phyloP scores from a whole-genome alignment of 2,797 vertebrate species.

The Capromys pilorides region DNA sequence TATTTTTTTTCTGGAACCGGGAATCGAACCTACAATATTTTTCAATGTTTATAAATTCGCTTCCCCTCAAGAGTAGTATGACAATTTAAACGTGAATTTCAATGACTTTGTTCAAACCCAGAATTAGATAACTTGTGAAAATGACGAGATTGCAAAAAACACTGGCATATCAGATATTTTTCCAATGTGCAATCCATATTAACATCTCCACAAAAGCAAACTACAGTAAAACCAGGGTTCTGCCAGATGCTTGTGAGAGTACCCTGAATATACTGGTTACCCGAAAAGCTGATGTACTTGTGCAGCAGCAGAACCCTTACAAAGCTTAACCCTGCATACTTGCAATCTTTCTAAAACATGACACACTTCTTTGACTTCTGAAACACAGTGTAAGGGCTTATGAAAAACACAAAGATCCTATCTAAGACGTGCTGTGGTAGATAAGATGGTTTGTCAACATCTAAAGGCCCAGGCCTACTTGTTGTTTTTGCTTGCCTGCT shows the following conservation, averaged over 20 bases:
- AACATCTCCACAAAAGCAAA: neutral
- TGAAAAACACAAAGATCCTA: neutral
- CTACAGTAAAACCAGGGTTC: neutral
- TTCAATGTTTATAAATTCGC: constrained; percentile 65
- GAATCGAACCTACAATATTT: constrained; percentile 50
- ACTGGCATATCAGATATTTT: constrained; percentile 28
- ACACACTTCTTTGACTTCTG: neutral
- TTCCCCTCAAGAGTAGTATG: constrained; percentile 33
- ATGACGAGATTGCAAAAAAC: constrained; percentile 60
- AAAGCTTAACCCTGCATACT: neutral
- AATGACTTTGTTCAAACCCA: constrained; percentile 62
- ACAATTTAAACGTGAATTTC: constrained; percentile 55
- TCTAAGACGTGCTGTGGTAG: neutral
- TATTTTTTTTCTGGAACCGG: constrained; percentile 36
- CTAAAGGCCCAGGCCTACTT: neutral
- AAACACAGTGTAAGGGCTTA: neutral
- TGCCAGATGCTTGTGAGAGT: neutral
- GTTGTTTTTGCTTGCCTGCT: neutral
- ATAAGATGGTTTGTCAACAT: neutral
- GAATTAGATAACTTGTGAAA: constrained; percentile 64
- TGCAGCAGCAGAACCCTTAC: constrained; percentile 5
- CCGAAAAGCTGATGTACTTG: neutral
- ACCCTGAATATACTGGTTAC: neutral
- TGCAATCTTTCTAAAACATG: constrained; percentile 43
- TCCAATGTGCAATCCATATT: constrained; percentile 53